Conservation (phyloP, 2,888 invertebrate species). For the Eledona agricola region DNA sequence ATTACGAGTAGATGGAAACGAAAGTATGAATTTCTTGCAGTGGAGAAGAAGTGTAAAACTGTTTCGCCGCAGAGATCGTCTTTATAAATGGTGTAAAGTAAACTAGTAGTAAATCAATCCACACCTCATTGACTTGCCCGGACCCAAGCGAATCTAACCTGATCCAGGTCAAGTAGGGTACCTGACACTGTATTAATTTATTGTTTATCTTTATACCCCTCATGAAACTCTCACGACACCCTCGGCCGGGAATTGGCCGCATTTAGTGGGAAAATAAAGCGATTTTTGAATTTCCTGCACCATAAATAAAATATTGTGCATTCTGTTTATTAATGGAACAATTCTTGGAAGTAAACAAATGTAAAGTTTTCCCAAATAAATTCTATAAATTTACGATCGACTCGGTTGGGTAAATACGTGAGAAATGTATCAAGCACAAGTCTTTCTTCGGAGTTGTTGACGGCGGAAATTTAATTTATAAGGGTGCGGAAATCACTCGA, state of each 20-base stretch:
- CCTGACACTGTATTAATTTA: constrained; percentile 36
- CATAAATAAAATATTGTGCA: too few relatives aligned
- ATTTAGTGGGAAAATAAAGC: too few relatives aligned
- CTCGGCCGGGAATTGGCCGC: too few relatives aligned
- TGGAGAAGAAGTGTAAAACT: constrained; percentile 10
- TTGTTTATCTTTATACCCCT: constrained; percentile 31
- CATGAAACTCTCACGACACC: constrained; percentile 22
- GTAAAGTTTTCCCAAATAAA: constrained; percentile 42
- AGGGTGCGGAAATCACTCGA: constrained; percentile 29
- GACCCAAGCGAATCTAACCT: constrained; percentile 30
- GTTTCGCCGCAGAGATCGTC: constrained; percentile 15
- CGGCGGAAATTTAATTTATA: constrained; percentile 36
- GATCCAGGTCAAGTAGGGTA: constrained; percentile 34
- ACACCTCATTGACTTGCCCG: constrained; percentile 37
- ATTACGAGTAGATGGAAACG: too few relatives aligned
- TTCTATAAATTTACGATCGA: constrained; percentile 40
- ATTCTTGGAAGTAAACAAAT: constrained; percentile 45
- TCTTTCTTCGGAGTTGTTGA: constrained; percentile 32
- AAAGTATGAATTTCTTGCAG: too few relatives aligned
- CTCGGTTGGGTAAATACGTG: constrained; percentile 23
- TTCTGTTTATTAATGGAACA: constrained; percentile 39
- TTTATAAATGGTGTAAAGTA: constrained; percentile 27
- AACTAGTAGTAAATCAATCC: constrained; percentile 34
- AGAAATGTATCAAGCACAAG: constrained; percentile 34
- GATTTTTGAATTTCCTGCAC: too few relatives aligned